Evolutionary conservation across 2,113 vertebrate species (phyloP), one percentile per base, ranked within the genome.

Genomic region (Cyprinodon tularosa): DNA sequence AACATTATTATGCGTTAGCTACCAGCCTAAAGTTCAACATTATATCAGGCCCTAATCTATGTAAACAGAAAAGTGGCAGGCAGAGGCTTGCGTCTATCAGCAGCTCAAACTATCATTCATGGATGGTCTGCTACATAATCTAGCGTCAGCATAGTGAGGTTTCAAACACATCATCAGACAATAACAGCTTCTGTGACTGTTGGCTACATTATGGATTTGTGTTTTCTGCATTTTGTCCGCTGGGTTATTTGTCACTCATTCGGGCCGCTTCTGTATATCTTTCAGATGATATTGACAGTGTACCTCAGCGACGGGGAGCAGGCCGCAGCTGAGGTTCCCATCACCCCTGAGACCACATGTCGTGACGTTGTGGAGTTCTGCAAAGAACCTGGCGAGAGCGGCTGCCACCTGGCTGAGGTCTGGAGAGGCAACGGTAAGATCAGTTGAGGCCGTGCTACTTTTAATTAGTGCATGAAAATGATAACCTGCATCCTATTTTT

Each of bases 231-330:
- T 65, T 53, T 44, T 48, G 17, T 53, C 14, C 3, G 11, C 36
- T 45, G 12, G 37, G 7, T 50, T 20, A 48, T 64, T 74, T 53
- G 12, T 57, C 47, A 15, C 72, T 20, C 10, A 29, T 0, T n/a
- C 17, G 76, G 14, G 53, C 66, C 2, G 1, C 69, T 50, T 53
- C 39, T 37, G 2, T 88, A 87, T 9, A 29, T 37, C 37, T 76
- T 91, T 68, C 88, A 99, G 98, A 98, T 99, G 96, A 99, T 99
- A 89, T 91, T 99, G 94, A 99, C 97, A 17, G 98, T 99, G 91
- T 99, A 98, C 94, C 94, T 99, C 92, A 99, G 97, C 73, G 97
- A 98, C 89, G 97, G 97, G 65, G 98, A 99, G 66, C 98, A 99
- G 91, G 95, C 96, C 68, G 90, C 95, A 88, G 96, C 97, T 3